Conservation (phyloP, 23 tunicate species). For the Phallusia fumigata region DNA sequence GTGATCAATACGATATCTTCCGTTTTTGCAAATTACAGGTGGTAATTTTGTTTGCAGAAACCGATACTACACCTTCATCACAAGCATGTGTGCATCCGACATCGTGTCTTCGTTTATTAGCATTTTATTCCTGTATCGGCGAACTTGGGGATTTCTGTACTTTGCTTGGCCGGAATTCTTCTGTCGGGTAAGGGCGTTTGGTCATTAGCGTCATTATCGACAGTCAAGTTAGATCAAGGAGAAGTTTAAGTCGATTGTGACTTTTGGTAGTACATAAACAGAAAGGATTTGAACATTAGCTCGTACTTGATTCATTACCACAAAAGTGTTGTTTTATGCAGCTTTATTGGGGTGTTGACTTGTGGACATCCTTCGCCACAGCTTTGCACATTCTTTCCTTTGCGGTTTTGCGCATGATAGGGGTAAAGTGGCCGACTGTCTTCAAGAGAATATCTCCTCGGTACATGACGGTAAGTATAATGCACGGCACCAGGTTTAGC, state of each 20-base stretch:
- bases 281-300: no score
- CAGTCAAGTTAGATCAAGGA: no score
- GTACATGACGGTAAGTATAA: slow-evolving; percentile 42
- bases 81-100: slow-evolving; percentile 72
- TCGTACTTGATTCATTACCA: no score
- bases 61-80: slow-evolving; percentile 56
- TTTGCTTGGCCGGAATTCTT: slow-evolving; percentile 70
- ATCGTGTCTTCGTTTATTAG: slow-evolving; percentile 67
- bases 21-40: neutral
- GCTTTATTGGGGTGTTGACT: slow-evolving; percentile 77
- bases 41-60: slow-evolving; percentile 22
- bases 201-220: neutral
- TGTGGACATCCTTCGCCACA: slow-evolving; percentile 69
- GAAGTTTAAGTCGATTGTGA: no score
- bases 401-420: slow-evolving; percentile 61
- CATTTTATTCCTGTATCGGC: slow-evolving; percentile 65
- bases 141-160: slow-evolving; percentile 75
- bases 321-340: neutral
- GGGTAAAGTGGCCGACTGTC: slow-evolving; percentile 52
- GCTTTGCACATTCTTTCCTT: slow-evolving; percentile 71
- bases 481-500: neutral
- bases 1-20: neutral
- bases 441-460: slow-evolving; percentile 37
- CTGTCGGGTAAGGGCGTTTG: slow-evolving; percentile 48
- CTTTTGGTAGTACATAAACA: no score